Evolutionary conservation across 2,113 vertebrate genomes (phyloP), one percentile per base, ranked within the genome.

Genomic region (Hyperopisus bebe): DNA sequence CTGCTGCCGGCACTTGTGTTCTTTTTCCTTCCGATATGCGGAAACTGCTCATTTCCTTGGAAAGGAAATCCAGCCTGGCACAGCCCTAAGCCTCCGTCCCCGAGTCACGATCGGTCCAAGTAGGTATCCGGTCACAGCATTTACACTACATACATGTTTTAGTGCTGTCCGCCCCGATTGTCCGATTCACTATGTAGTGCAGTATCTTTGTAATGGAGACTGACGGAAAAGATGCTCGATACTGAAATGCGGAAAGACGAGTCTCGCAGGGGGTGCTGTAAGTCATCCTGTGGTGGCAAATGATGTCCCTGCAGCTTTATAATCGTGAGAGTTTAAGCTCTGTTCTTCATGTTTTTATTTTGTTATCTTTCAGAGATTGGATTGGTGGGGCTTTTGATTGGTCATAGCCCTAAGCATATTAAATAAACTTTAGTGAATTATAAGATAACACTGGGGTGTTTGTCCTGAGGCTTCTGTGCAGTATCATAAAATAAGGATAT

Each of bases 11-110:
- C 89, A 48, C 83, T 88, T n/a, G 47, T 90, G 90, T 89, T 86
- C 90, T 85, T 92, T 90, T 92, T 90, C 90, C 91, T 88, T 93
- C 83, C 85, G 84, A 89, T 74, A 47, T 82, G 89, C 42, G 91
- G 86, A 92, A 91, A 89, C 89, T 86, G 77, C 89, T 90, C 66
- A 90, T 90, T 91, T 91, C 90, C 74, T 35, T 88, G 21, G 19
- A 19, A 47, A 91, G 87, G 88, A 91, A 91, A 85, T 47, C 24
- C 39, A 90, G 74, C 90, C 44, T 89, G 31, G 87, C 27, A 46
- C 87, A 24, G 19, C 35, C 39, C 53, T 10, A 10, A 88, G 1
- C 87, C 42, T n/a, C 31, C 55, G 47, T 74, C 31, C 47, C 80
- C 7, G 85, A 24, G 50, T 48, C 53, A n/a, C 35, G 42, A 15